phyloP scores from a whole-genome alignment of 2,888 invertebrate genomes.

The Phrixothrix hirtus region DNA sequence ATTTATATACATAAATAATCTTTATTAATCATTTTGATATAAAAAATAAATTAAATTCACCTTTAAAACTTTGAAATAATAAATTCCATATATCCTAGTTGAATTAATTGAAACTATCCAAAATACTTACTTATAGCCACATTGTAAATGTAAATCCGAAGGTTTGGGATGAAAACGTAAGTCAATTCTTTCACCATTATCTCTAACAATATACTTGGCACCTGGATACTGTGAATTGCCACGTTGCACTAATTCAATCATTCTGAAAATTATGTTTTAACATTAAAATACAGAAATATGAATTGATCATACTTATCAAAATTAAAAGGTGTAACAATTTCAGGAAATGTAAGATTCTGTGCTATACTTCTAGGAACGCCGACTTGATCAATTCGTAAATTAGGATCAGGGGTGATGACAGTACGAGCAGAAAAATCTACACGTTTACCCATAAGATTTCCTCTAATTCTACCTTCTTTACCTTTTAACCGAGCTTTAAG shows the following conservation, averaged over 20 bases:
- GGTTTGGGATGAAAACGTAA: conserved; percentile 97
- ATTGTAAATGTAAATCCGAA: conserved; percentile 93
- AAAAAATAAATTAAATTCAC: conserved; percentile 12
- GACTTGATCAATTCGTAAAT: conserved; percentile 92
- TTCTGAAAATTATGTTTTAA: conserved; percentile 49
- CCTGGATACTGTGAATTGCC: conserved; percentile 99
- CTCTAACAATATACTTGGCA: conserved; percentile 98
- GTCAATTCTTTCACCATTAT: conserved; percentile 98
- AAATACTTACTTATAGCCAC: conserved; percentile 73
- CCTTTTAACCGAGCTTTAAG: conserved; percentile 95
- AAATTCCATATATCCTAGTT: no score
- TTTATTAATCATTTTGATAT: no score
- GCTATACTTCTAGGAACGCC: conserved; percentile 98
- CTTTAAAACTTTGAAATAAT: background rate
- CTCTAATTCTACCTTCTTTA: conserved; percentile 98
- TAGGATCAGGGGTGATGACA: conserved; percentile 96
- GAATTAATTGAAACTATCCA: no score
- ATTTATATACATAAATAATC: no score
- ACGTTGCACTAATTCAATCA: conserved; percentile 91
- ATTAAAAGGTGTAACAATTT: conserved; percentile 98
- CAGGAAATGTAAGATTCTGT: conserved; percentile 98
- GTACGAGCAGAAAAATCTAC: conserved; percentile 99
- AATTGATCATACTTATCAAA: conserved; percentile 90
- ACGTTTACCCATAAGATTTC: conserved; percentile 99
- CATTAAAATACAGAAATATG: no score